Percentiles rank a stretch among this genome's conserved stretches.
These are phyloP conservation scores for Hirtodrosophila confusa DNA, from an alignment of 2,888 invertebrate genomes.

Conservation along the genomic window DNA sequence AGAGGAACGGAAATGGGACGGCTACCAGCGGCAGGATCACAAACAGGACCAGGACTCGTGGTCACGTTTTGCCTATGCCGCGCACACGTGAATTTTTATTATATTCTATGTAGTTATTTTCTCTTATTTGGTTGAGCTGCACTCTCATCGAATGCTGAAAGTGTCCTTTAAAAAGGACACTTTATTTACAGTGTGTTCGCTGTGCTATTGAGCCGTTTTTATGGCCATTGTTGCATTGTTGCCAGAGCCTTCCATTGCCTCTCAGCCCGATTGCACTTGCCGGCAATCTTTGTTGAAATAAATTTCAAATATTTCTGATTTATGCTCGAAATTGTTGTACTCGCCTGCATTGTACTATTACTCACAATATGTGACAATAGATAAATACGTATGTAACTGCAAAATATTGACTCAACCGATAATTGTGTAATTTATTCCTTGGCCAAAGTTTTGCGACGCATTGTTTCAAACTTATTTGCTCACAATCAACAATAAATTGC, in stretches of 20 bases:
- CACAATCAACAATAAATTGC: constrained; percentile 12
- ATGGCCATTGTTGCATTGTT: constrained; percentile 60
- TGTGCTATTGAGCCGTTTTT: constrained; percentile 42
- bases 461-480: constrained; percentile 22
- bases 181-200: constrained; percentile 52
- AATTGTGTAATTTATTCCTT: constrained; percentile 44
- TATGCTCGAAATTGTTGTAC: constrained; percentile 53
- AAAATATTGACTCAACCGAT: constrained; percentile 28
- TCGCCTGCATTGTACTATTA: constrained; percentile 6
- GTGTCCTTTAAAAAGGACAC: constrained; percentile 63
- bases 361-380: constrained; percentile 45
- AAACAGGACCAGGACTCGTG: constrained; percentile 18
- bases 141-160: constrained; percentile 34
- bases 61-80: constrained; percentile 69
- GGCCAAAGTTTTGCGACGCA: constrained; percentile 18
- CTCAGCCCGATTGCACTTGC: constrained; percentile 28
- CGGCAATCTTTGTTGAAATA: constrained; percentile 72
- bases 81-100: constrained; percentile 55
- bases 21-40: too few species aligned
- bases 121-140: constrained; percentile 13
- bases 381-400: constrained; percentile 34
- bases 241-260: constrained; percentile 7
- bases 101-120: constrained; percentile 20
- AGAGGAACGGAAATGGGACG: not conserved
- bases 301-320: constrained; percentile 72